Evolutionary conservation across 2,113 vertebrate species (phyloP), one percentile per base, ranked within the genome.

Genomic region (Erinaceus europaeus): DNA sequence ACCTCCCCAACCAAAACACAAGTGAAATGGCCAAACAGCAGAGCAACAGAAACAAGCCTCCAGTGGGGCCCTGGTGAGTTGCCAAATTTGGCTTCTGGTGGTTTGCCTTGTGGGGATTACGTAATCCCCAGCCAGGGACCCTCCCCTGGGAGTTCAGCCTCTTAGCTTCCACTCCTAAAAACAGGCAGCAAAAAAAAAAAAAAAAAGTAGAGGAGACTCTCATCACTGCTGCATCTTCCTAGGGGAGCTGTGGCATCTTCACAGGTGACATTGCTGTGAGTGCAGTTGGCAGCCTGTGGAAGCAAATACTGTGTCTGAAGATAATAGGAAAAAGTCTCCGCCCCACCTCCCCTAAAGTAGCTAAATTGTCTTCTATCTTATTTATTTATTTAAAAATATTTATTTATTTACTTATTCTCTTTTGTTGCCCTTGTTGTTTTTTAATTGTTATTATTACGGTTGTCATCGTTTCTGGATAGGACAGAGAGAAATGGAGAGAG

Each of bases 1-100:
- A 64, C 62, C 64, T 61, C 83, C 72, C 88, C 53, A 82, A 90
- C 79, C 91, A 88, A 93, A 94, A 94, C 86, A 93, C 88, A 95
- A 90, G 90, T 90, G 8, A 42, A n/a, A 25, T 5, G 50, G n/a
- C 92, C 94, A 64, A 82, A 88, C 29, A 71, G 88, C 74, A 88
- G 44, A 89, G 75, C 88, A 89, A 87, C 44, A 87, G 57, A 89
- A 90, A 72, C 85, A 53, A 57, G 90, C 67, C 64, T 86, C 46
- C 52, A n/a, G 62, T 40, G 53, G 78, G n/a, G 48, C 91, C 76
- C 72, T 72, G 93, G 83, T 78, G 83, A 88, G 72, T 42, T 80
- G 94, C 94, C 91, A 93, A 29, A 71, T 76, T 59, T 40, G 62
- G 57, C 76, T 88, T 59, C 83, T 92, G 93, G 93, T 91, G 44